Evolutionary conservation across 2,888 invertebrate species (phyloP), one percentile per base, ranked within the genome.

Genomic region (Heliconius ethilla): DNA sequence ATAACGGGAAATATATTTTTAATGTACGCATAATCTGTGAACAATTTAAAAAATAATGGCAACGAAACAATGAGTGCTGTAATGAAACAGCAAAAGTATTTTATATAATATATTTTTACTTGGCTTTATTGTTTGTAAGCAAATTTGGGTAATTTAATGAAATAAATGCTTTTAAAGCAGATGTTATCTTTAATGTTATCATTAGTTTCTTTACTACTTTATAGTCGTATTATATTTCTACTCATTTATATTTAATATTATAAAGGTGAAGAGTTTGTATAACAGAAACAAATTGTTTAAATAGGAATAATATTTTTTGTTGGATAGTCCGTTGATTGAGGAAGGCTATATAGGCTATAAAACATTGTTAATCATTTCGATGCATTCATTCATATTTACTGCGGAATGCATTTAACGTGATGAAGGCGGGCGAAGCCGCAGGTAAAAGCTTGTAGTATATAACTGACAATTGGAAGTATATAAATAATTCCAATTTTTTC

Each of bases 101-200:
- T 69, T 67, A 37, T 67, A 66, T 29, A 25, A 69, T 69, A 7
- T 69, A 45, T 45, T 45, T 69, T 25, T 45, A 25, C 69, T 69
- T 69, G n/a, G 9, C 40, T 69, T 69, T 69, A 69, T 69, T 69
- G 45, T 40, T 67, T 69, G 40, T 69, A 69, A 69, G 69, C 25
- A 69, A 69, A 67, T 40, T 69, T 25, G 69, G 25, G 6, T 69
- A 69, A 69, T 69, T 27, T 25, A 25, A 69, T 18, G 7, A 69
- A 45, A 69, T 69, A 25, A 40, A 40, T n/a, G 13, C 51, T 51
- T 18, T 45, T 25, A 69, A 40, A 45, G 25, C 15, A 45, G 25
- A 27, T 45, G 40, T 15, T 40, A 40, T 69, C 67, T 69, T 11
- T 69, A 40, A 40, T 67, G 37, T 13, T 13, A 25, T 69, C 37